A percentile compares a stretch with the other conserved stretches of the same genome.
Evolutionary conservation across 2,797 vertebrate species (phyloP).

Genomic region (Bradypus variegatus): DNA sequence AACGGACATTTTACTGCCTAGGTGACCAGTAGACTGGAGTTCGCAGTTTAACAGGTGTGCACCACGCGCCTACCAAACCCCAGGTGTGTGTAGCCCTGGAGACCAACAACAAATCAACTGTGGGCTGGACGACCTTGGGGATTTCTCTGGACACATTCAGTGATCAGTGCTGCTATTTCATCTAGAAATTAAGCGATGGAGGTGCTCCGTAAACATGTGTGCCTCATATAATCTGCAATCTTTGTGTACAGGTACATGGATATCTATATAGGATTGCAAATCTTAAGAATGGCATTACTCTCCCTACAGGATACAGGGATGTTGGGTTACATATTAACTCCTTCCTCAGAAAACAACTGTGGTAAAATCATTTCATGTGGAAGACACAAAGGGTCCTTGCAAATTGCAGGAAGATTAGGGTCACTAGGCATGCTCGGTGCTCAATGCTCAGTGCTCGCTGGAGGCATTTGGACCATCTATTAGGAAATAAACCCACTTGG

Average conservation of each 20-base stretch:
- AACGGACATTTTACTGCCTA: neutral
- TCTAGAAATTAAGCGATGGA: neutral
- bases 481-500: neutral
- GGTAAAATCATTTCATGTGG: accelerated
- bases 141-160: accelerated
- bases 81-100: neutral
- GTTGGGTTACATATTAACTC: neutral
- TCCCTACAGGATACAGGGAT: neutral
- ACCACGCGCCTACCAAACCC: accelerated
- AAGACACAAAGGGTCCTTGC: neutral
- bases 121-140: accelerated
- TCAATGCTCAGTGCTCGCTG: neutral
- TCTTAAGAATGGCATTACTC: neutral
- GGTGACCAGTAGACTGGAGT: neutral
- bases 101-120: accelerated
- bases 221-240: accelerated
- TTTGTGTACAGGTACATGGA: accelerated
- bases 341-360: neutral
- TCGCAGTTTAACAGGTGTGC: accelerated
- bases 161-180: neutral
- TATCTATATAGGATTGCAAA: neutral
- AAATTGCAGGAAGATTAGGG: too few relatives aligned
- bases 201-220: accelerated
- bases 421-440: accelerated
- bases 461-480: neutral